These are phyloP conservation scores for Zaprionus ghesquierei DNA, from an alignment of 1,140 invertebrate species.

Conservation along the genomic window DNA sequence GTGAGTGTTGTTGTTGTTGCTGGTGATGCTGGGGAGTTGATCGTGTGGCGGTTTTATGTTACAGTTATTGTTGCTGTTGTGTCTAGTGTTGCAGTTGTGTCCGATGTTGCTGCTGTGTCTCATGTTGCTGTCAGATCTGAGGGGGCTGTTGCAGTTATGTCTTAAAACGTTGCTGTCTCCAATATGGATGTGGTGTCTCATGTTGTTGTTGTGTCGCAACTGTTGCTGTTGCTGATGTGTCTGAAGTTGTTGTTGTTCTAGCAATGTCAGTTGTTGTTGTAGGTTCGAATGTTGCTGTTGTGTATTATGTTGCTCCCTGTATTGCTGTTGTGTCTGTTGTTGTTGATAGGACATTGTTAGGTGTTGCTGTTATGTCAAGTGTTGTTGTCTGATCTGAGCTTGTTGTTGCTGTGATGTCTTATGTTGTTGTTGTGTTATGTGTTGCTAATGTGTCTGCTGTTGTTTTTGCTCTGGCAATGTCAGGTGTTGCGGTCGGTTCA, in stretches of 20 bases:
- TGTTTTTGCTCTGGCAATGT: too few species aligned
- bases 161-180: neutral
- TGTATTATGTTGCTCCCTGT: neutral
- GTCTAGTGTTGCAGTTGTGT: neutral
- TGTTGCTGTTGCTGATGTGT: neutral
- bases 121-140: neutral
- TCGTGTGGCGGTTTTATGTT: neutral
- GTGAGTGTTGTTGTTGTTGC: constrained; percentile 13
- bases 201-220: neutral
- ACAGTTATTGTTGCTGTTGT: neutral
- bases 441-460: neutral
- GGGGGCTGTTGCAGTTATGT: neutral
- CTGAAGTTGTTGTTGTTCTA: neutral
- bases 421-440: neutral
- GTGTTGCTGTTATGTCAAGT: neutral
- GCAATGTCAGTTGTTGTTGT: too few species aligned
- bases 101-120: neutral
- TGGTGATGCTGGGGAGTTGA: neutral
- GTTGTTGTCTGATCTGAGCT: neutral
- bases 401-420: neutral
- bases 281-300: neutral
- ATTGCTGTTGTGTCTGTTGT: neutral
- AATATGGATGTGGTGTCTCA: too few species aligned
- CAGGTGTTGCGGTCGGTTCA: neutral
- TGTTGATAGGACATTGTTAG: too few species aligned